Percentiles rank a stretch among this genome's conserved stretches.
Conservation (phyloP, 2,797 vertebrate species). For the Notoglanidium macrostoma region DNA sequence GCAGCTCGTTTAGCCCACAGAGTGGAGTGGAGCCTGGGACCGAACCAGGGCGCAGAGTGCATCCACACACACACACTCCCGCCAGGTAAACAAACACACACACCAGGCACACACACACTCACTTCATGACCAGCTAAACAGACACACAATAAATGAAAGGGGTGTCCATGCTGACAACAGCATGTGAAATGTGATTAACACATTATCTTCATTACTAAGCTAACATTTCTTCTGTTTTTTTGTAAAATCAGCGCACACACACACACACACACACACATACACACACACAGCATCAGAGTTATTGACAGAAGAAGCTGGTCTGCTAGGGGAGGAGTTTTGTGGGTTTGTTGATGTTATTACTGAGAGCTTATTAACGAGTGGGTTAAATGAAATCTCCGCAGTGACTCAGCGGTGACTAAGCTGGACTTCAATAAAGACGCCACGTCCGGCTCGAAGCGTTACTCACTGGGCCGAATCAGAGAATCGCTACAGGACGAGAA, state of each 20-base stretch:
- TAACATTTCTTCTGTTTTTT: too few species aligned
- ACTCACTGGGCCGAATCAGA: slow-evolving; percentile 80
- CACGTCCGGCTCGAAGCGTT: slow-evolving; percentile 82
- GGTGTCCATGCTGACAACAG: too few species aligned
- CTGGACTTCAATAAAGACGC: slow-evolving; percentile 93
- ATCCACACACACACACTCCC: neutral
- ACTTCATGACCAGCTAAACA: neutral
- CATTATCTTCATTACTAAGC: too few species aligned
- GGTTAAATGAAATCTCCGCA: slow-evolving; percentile 57
- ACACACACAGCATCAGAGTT: too few species aligned
- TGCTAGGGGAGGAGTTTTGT: neutral
- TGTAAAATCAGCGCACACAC: too few species aligned
- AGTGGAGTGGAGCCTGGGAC: slow-evolving; percentile 70
- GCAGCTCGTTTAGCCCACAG: slow-evolving; percentile 92
- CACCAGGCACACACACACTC: neutral
- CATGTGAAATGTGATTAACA: too few species aligned
- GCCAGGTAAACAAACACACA: slow-evolving; percentile 5
- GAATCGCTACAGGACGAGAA: slow-evolving; percentile 80
- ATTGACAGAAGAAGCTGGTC: neutral
- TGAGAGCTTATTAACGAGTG: neutral
- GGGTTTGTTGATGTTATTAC: neutral
- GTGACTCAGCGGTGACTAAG: slow-evolving; percentile 90
- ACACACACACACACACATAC: too few species aligned
- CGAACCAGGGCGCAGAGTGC: slow-evolving; percentile 76
- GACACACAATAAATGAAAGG: too few species aligned